Base-by-base conservation (phyloP, 2,113 vertebrate genomes). In the Sylvilagus bachmani region DNA sequence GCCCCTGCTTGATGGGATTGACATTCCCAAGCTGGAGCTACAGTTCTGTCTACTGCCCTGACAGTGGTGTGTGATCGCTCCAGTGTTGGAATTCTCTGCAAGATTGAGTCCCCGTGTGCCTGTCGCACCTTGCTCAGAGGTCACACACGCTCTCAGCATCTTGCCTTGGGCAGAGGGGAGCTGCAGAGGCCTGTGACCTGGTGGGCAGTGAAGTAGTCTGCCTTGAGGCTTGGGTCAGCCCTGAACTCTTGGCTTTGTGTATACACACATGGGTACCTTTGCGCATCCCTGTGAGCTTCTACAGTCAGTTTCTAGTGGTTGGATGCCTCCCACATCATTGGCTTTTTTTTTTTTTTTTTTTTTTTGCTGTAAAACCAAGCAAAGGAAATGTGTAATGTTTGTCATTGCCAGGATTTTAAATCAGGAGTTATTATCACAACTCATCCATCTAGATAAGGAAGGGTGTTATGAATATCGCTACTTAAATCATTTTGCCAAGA, bases 401-500 rank as follows among this genome's bases (percentile, higher is more conserved):
- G n/a, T 84, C 79, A 75, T 62, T 64, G 14, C 33, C 71, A 69
- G 62, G 51, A 73, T 66, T 81, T 87, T 95, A 81, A 70, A 85
- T 93, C 70, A 80, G 62, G 25, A 78, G 36, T 11, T 33, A 44
- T 1, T 6, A 69, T 86, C 61, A 62, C 10, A 33, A 22, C 81
- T 92, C 36, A 55, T 73, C 24, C 61, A 86, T 71, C 73, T 70
- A 58, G 70, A 70, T 90, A 51, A 83, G 73, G 51, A 64, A 55
- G 29, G 77, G 16, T 75, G 44, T 91, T 58, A 62, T 55, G 27
- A 78, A 90, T 64, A 78, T 83, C 89, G 17, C 49, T 86, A 16
- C 14, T 89, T 97, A 31, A 86, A 33, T 91, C 22, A 75, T 69
- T 89, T 86, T 80, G 44, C 64, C 58, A 31, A 87, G 78, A 58